Evolutionary conservation across 2,888 invertebrate species (phyloP), one percentile per base, ranked within the genome.

Genomic region (Acholoe squamosa): DNA sequence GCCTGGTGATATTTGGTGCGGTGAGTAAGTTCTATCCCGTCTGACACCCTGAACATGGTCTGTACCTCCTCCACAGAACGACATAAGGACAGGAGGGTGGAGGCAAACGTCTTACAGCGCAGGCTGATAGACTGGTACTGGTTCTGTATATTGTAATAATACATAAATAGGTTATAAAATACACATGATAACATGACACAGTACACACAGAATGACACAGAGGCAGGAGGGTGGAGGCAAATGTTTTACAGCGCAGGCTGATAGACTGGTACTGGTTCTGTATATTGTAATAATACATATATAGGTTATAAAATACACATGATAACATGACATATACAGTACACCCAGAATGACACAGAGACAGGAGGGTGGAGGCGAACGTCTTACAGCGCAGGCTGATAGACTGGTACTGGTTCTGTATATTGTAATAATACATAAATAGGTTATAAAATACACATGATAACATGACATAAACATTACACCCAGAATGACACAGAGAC

Each of bases 21-120:
- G 28, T 90, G 71, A 28, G 80, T 84, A 31, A 25, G n/a, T 19
- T 90, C 90, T 5, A 90, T 71, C 10, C 90, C 90, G 0, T 19
- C 34, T 12, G 28, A 25, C 10, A 22, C 51, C 25, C 52, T 28
- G 12, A 90, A 52, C 80, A 90, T n/a, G 10, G 52, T 33, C 19
- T 90, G 43, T 12, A 90, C 90, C 52, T 90, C 90, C 25, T 56
- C 61, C 16, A 77, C 28, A 19, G 76, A 76, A 0, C 90, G 51
- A 33, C 90, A 90, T 84, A 90, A 34, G 22, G 31, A 19, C 31
- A 90, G 54, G 22, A 90, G 54, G 5, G 76, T 76, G 54, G 33
- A 25, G 52, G 90, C 52, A 34, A 90, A 90, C 56, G 33, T 34
- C 25, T 54, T 80, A 54, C 90, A 90, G 14, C 31, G 28, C 33